Evolutionary conservation across 2,888 invertebrate genomes (phyloP), one percentile per base, ranked within the genome.

Genomic region (Axea sp.): DNA sequence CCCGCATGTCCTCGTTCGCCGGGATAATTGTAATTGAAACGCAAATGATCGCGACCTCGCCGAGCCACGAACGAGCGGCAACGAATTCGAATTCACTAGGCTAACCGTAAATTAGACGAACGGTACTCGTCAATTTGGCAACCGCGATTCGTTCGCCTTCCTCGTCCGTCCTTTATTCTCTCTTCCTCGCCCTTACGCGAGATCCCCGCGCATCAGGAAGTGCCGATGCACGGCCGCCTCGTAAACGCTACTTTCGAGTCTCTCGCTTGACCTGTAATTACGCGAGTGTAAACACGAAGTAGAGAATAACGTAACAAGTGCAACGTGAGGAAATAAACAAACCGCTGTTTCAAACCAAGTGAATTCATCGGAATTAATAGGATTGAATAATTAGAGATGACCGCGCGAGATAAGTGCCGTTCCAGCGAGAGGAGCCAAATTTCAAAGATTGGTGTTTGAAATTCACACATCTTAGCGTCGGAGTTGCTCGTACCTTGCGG

Each of bases 181-280:
- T 11, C 2, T 33, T 53, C 8, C 14, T 37, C 57, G 26, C 37
- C 7, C 53, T 22, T 45, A 11, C 41, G 30, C 35, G 33, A 65
- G 37, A 69, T 73, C 65, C 62, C 33, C 37, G 62, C 53, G 55
- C 31, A 73, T 64, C 72, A 77, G 77, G 77, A 80, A 79, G 76
- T 69, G 62, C 55, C 55, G 72, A 49, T 51, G 60, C 31, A 51
- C 65, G 59, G 45, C 47, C 64, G 75, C 74, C 68, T 75, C 76
- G 72, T 77, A 76, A 81, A 80, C 59, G 78, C 76, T 75, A 80
- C 81, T 80, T 82, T 77, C 81, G 77, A 78, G 79, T 79, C 77
- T 76, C 76, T 78, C 76, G 74, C 80, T 76, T 78, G 80, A 80
- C 80, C 79, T 76, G 79, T 83, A 83, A 83, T 83, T 83, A 83